phyloP scores from a whole-genome alignment of 2,888 invertebrate species.

The Eutolmus rufibarbis region DNA sequence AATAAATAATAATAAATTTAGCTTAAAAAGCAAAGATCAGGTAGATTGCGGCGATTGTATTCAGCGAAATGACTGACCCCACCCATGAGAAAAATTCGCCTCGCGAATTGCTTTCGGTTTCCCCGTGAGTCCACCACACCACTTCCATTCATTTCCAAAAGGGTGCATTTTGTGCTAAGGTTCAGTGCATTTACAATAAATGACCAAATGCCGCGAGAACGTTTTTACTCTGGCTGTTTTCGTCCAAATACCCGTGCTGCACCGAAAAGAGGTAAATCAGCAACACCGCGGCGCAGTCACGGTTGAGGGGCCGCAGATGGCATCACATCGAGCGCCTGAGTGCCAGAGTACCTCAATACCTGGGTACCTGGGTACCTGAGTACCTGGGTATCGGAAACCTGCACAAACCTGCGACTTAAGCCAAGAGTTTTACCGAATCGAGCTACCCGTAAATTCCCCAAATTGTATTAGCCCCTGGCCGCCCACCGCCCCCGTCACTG shows the following conservation, averaged over 20 bases:
- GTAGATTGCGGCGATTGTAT: neutral
- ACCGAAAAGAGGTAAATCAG: constrained; percentile 1
- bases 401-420: neutral
- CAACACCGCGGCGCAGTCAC: constrained; percentile 1
- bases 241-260: neutral
- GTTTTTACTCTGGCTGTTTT: neutral
- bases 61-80: neutral
- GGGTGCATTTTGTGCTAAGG: neutral
- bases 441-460: neutral
- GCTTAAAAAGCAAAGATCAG: neutral
- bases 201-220: neutral
- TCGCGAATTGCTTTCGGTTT: neutral
- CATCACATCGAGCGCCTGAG: neutral
- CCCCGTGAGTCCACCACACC: neutral
- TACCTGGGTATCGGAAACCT: neutral
- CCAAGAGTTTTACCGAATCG: neutral
- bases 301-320: constrained; percentile 9
- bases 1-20: neutral
- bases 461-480: neutral
- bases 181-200: neutral
- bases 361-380: neutral
- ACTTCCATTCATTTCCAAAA: neutral
- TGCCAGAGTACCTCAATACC: neutral
- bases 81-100: neutral
- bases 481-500: neutral